phyloP scores from a whole-genome alignment of 1,140 invertebrate species.

The Campoletis sonorensis region DNA sequence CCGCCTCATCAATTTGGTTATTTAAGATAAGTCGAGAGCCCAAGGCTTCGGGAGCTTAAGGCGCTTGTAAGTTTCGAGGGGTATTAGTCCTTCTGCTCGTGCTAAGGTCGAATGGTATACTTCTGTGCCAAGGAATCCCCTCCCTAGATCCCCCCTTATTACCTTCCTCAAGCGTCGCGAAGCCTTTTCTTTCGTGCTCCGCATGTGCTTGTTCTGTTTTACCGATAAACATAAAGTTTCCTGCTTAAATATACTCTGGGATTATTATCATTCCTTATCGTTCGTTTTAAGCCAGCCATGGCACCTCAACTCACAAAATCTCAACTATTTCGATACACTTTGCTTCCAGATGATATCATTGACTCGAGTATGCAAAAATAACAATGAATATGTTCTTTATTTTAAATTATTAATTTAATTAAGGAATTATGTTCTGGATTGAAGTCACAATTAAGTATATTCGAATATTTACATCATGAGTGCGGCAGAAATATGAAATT shows the following conservation, averaged over 20 bases:
- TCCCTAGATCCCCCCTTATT: background rate
- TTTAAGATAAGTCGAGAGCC: constrained; percentile 56
- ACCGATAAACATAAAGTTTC: constrained; percentile 26
- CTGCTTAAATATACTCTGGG: background rate
- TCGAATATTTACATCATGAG: too few relatives aligned
- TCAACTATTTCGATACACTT: too few relatives aligned
- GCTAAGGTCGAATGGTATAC: constrained; percentile 45
- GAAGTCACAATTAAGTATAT: too few relatives aligned
- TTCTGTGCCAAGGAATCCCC: constrained; percentile 15
- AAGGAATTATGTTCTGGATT: too few relatives aligned
- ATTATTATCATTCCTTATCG: constrained; percentile 22
- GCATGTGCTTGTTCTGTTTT: constrained; percentile 20
- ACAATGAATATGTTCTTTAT: too few relatives aligned
- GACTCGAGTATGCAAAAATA: too few relatives aligned
- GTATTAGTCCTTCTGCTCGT: constrained; percentile 32
- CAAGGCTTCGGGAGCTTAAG: constrained; percentile 47
- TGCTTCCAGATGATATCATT: too few relatives aligned
- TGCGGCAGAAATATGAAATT: too few relatives aligned
- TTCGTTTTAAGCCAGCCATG: constrained; percentile 11
- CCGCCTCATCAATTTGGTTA: constrained; percentile 59
- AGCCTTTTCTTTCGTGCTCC: constrained; percentile 37
- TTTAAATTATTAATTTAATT: too few relatives aligned
- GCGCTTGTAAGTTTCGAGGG: constrained; percentile 54
- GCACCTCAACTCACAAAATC: background rate
- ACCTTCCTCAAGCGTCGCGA: constrained; percentile 6